Percentiles rank a stretch among this genome's conserved stretches.
phyloP scores from a whole-genome alignment of 2,797 vertebrate genomes.

The Cichlasoma orientale region DNA sequence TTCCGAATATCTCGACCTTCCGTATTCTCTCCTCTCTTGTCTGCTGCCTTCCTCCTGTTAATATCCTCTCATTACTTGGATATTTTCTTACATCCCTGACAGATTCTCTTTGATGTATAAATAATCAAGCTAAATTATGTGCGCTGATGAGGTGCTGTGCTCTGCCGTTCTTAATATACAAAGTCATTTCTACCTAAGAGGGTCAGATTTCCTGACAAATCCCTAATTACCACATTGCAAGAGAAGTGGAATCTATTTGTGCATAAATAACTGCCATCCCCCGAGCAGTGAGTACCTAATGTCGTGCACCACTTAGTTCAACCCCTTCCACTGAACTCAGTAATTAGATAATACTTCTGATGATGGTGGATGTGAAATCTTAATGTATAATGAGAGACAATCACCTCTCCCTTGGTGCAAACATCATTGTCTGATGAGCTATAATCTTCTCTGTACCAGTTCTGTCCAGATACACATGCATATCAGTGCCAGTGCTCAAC shows the following conservation, averaged over 20 bases:
- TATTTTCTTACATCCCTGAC: slow-evolving; percentile 90
- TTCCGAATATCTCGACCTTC: slow-evolving; percentile 4
- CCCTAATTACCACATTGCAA: slow-evolving; percentile 94
- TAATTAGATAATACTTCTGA: slow-evolving; percentile 96
- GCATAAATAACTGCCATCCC: slow-evolving; percentile 88
- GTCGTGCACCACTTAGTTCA: slow-evolving; percentile 79
- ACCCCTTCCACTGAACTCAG: slow-evolving; percentile 87
- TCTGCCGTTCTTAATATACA: slow-evolving; percentile 94
- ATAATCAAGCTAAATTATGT: slow-evolving; percentile 99
- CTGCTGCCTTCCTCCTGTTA: slow-evolving; percentile 75
- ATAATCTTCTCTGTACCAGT: slow-evolving; percentile 70
- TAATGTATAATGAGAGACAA: slow-evolving; percentile 89
- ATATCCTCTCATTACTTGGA: slow-evolving; percentile 86
- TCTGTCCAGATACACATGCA: slow-evolving; percentile 86
- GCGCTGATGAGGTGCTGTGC: slow-evolving; percentile 84
- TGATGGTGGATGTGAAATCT: slow-evolving; percentile 93
- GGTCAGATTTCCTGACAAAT: slow-evolving; percentile 99
- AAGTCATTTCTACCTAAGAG: slow-evolving; percentile 98
- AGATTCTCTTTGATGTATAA: slow-evolving; percentile 98
- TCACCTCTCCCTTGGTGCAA: slow-evolving; percentile 20
- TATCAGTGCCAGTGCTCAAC: slow-evolving; percentile 86
- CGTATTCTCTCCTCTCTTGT: slow-evolving; percentile 8
- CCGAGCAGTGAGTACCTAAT: slow-evolving; percentile 87
- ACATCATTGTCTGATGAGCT: slow-evolving; percentile 77
- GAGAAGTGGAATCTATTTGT: slow-evolving; percentile 95